phyloP scores from a whole-genome alignment of 1,140 invertebrate genomes.

The Probaryconus sp. region DNA sequence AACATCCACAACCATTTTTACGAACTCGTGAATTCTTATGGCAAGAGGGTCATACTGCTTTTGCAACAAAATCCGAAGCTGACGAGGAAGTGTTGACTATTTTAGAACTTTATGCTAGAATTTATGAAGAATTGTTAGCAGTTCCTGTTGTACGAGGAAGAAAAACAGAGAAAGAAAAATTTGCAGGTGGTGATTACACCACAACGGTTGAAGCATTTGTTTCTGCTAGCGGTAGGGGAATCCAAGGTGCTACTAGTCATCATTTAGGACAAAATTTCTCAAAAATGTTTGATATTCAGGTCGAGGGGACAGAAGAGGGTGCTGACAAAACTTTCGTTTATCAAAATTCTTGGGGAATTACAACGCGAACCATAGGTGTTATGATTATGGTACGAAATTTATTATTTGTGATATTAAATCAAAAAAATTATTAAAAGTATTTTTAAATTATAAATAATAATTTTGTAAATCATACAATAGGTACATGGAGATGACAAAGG shows the following conservation, averaged over 20 bases:
- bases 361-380: conserved; percentile 94
- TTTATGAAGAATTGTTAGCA: conserved; percentile 96
- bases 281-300: conserved; percentile 99
- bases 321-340: conserved; percentile 93
- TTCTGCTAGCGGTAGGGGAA: conserved; percentile 94
- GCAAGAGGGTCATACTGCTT: conserved; percentile 99
- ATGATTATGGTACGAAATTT: conserved; percentile 72
- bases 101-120: conserved; percentile 89
- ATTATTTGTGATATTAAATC: conserved; percentile 10
- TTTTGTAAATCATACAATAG: conserved; percentile 73
- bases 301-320: conserved; percentile 93
- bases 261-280: conserved; percentile 99
- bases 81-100: conserved; percentile 91
- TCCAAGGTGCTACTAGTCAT: conserved; percentile 98
- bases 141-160: conserved; percentile 96
- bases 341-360: conserved; percentile 99
- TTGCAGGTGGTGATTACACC: conserved; percentile 98
- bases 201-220: conserved; percentile 98
- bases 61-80: conserved; percentile 89
- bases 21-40: conserved; percentile 98
- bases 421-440: background rate
- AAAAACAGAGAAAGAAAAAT: conserved; percentile 99
- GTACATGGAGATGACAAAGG: conserved; percentile 98
- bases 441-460: no score
- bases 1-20: conserved; percentile 99